Evolutionary conservation across 2,113 vertebrate species (phyloP).

Genomic region (Apteryx mantelli): DNA sequence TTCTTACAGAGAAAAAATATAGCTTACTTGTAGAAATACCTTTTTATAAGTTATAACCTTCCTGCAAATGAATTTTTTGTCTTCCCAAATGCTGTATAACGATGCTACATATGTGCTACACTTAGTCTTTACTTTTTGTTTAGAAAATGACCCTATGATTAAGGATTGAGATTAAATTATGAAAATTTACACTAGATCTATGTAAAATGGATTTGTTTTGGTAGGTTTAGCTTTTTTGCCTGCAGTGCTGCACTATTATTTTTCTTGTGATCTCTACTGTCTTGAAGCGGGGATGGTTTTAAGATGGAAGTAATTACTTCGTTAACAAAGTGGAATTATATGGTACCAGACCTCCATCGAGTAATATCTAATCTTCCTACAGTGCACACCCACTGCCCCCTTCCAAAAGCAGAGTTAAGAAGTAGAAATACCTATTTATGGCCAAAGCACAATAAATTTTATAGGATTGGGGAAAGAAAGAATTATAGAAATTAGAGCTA

Average conservation of each 20-base stretch:
- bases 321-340: not conserved
- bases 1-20: not conserved
- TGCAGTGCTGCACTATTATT: not conserved
- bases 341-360: not conserved
- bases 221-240: not conserved
- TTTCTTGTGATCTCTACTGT: not conserved
- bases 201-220: not conserved
- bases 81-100: not conserved
- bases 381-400: not conserved
- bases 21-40: not conserved
- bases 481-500: not conserved
- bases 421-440: not conserved
- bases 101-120: not conserved
- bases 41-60: not conserved
- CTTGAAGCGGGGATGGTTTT: not conserved
- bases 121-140: not conserved
- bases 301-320: not conserved
- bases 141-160: not conserved
- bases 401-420: not conserved
- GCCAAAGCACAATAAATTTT: not conserved
- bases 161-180: not conserved
- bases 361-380: not conserved
- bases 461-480: not conserved
- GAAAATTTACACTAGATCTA: not conserved
- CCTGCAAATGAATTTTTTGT: not conserved